Evolutionary conservation across 1,140 invertebrate genomes (phyloP).

Genomic region (Vanessa tameamea): DNA sequence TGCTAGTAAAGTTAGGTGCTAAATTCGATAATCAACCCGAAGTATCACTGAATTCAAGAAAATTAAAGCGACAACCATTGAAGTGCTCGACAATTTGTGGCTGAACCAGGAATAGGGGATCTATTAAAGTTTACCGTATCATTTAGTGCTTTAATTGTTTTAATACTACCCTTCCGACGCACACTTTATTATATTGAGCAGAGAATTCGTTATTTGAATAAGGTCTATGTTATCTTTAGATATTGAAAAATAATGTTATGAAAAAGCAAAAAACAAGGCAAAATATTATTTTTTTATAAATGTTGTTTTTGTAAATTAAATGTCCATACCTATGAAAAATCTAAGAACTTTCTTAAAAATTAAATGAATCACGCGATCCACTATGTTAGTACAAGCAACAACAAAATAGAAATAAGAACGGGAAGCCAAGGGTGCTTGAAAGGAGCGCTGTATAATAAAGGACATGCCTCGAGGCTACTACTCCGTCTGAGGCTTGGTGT

Average conservation of each 20-base stretch:
- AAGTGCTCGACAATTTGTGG: conserved; percentile 1
- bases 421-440: neutral
- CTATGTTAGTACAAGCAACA: neutral
- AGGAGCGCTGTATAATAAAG: conserved; percentile 1
- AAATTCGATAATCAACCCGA: neutral
- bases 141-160: conserved; percentile 1
- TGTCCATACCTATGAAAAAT: neutral
- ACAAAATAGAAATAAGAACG: neutral
- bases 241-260: too few species aligned
- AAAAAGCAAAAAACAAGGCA: too few species aligned
- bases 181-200: neutral
- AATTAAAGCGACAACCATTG: neutral
- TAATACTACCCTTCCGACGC: neutral
- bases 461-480: neutral
- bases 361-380: neutral
- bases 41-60: neutral
- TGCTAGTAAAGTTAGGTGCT: neutral
- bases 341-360: neutral
- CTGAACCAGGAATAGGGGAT: neutral
- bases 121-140: conserved; percentile 1
- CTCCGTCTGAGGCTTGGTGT: neutral
- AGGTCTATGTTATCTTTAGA: too few species aligned
- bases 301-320: too few species aligned
- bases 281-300: too few species aligned
- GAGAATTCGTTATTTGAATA: too few species aligned